Conservation (phyloP, 2,888 invertebrate genomes). For the Flexamia atlantica region DNA sequence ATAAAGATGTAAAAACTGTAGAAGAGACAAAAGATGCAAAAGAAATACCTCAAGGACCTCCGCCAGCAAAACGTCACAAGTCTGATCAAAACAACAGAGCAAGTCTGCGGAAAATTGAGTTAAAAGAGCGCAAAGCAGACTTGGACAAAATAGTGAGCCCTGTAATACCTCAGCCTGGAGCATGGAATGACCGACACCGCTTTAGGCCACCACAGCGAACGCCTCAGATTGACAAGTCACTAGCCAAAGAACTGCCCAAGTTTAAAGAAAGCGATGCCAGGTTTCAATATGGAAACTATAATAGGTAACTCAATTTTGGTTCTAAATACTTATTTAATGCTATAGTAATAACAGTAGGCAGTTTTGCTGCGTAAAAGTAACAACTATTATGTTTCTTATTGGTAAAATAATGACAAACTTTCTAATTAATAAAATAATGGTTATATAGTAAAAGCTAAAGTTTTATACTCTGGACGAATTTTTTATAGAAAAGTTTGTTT, state of each 20-base stretch:
- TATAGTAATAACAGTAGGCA: no score
- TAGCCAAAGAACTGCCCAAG: conserved; percentile 76
- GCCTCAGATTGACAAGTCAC: conserved; percentile 68
- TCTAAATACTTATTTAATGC: no score
- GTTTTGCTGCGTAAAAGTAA: no score
- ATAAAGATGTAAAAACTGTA: conserved; percentile 18
- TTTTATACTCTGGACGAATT: no score
- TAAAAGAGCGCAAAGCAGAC: conserved; percentile 78
- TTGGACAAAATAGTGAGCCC: conserved; percentile 96
- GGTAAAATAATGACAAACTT: no score
- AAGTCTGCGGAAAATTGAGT: conserved; percentile 50
- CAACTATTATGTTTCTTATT: no score
- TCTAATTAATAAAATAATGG: no score
- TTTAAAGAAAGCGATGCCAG: conserved; percentile 87
- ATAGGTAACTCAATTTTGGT: no score
- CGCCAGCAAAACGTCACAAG: conserved; percentile 39
- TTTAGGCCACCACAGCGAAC: conserved; percentile 67
- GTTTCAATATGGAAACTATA: conserved; percentile 98
- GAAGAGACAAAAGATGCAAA: conserved; percentile 7
- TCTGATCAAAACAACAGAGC: conserved; percentile 49
- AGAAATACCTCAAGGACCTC: conserved; percentile 22
- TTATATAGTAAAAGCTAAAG: no score
- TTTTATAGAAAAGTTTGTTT: no score
- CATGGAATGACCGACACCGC: conserved; percentile 74
- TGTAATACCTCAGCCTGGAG: conserved; percentile 91